These are phyloP conservation scores for Ctenopoma multispine DNA, from an alignment of 2,797 vertebrate species.

Conservation along the genomic window DNA sequence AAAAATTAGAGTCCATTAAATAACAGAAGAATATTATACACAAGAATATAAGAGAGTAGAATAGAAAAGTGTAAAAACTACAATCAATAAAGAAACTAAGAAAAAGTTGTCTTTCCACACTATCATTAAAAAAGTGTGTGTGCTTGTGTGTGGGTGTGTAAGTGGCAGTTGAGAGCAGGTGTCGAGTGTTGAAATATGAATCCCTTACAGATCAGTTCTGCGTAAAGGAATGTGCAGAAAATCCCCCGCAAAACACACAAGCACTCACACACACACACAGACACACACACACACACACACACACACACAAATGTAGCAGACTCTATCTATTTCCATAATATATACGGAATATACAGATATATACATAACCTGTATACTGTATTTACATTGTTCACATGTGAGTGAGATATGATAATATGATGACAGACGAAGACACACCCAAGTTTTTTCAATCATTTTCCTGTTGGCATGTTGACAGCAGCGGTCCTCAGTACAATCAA, in stretches of 20 bases:
- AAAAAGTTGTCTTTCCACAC: constrained; percentile 32
- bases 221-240: constrained; percentile 69
- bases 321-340: constrained; percentile 14
- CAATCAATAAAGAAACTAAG: constrained; percentile 12
- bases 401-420: constrained; percentile 21
- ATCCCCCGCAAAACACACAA: constrained; percentile 18
- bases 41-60: background rate
- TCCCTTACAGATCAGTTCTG: constrained; percentile 61
- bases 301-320: constrained; percentile 6
- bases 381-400: constrained; percentile 20
- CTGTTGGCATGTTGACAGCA: constrained; percentile 22
- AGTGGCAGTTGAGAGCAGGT: constrained; percentile 76
- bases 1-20: background rate
- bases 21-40: background rate
- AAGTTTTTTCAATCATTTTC: constrained; percentile 49
- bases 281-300: constrained; percentile 10
- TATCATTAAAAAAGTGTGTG: constrained; percentile 21
- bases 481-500: constrained; percentile 26
- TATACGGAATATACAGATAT: too few species aligned
- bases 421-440: constrained; percentile 57
- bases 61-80: background rate
- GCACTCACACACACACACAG: constrained; percentile 8
- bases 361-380: background rate
- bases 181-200: constrained; percentile 76
- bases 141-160: constrained; percentile 21